Base-by-base conservation (phyloP, 2,888 invertebrate species). In the Oegoconia quadripuncta region DNA sequence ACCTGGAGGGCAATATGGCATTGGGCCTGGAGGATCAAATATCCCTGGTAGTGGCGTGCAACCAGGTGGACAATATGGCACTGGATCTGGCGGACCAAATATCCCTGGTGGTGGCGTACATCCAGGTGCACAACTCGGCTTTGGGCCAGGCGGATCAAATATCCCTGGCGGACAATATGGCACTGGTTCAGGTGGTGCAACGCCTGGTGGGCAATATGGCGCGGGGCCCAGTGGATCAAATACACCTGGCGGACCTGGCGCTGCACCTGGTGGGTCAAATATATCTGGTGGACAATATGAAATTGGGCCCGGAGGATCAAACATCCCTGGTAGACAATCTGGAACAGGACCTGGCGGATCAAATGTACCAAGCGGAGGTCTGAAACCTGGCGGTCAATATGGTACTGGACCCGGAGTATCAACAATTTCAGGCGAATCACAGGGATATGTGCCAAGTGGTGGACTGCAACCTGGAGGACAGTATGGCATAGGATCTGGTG, bases 291-390 rank as follows among this genome's bases (percentile, higher is more conserved):
- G 43, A 2, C 41, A 39, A 33, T 43, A 40, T 26, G 16, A 23
- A 14, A 32, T 15, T 28, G 34, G 29, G 1, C 28, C 42, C 9
- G 44, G 30, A 6, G 36, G 33, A 29, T 13, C 18, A 4, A 14
- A 31, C 13, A 34, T n/a, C n/a, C 42, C 17, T 12, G 31, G 36
- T 3, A 38, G 42, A 2, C 40, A 38, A 34, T 42, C 37, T 25
- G 13, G 26, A 12, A 30, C 17, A 25, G 34, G 28, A 2, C 30
- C 42, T 9, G 44, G 30, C 7, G 37, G 31, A 27, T 13, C 18
- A 4, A 14, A 31, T 12, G 32, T n/a, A n/a, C 42, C 44, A 9
- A 6, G 29, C 6, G 37, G 29, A 14, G 23, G 14, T 8, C 30
- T 35, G 13, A n/a, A n/a, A 20, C 33, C 45, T 22, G 33, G 29